phyloP scores from a whole-genome alignment of 2,888 invertebrate species.

The Halictus ligatus region DNA sequence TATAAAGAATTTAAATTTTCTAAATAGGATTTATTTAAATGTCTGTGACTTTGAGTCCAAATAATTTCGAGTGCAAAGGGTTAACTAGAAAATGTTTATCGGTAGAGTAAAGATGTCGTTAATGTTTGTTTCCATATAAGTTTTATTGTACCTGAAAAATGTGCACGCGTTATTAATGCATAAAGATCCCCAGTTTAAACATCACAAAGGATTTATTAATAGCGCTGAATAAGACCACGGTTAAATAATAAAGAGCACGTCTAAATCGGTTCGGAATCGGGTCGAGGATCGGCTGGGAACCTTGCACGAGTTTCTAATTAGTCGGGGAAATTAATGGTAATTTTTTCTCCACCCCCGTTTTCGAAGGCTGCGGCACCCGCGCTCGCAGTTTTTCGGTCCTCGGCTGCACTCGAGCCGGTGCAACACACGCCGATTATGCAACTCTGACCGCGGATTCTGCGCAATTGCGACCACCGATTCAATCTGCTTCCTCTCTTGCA shows the following conservation, averaged over 20 bases:
- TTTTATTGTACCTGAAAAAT: too few relatives aligned
- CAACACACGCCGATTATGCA: slow-evolving; percentile 37
- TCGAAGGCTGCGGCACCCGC: neutral
- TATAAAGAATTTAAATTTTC: too few relatives aligned
- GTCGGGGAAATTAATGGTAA: slow-evolving; percentile 4
- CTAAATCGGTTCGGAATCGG: neutral
- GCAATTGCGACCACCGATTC: slow-evolving; percentile 37
- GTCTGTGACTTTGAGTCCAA: too few relatives aligned
- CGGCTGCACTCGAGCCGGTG: neutral
- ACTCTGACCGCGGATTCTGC: slow-evolving; percentile 26
- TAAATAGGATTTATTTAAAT: too few relatives aligned
- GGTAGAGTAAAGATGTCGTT: too few relatives aligned
- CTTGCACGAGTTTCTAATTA: slow-evolving; percentile 13
- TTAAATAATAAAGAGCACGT: neutral
- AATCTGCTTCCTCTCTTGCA: neutral
- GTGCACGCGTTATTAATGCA: too few relatives aligned
- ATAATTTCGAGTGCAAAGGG: too few relatives aligned
- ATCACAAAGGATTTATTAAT: too few relatives aligned
- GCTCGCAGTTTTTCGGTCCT: slow-evolving; percentile 27
- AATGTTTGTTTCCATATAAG: too few relatives aligned
- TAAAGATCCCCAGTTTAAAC: too few relatives aligned
- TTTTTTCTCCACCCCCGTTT: slow-evolving; percentile 16
- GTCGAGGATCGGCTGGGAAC: slow-evolving; percentile 1
- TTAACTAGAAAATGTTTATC: too few relatives aligned
- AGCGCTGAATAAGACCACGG: neutral